phyloP scores from a whole-genome alignment of 2,888 invertebrate genomes.

The Entomobrya proxima region DNA sequence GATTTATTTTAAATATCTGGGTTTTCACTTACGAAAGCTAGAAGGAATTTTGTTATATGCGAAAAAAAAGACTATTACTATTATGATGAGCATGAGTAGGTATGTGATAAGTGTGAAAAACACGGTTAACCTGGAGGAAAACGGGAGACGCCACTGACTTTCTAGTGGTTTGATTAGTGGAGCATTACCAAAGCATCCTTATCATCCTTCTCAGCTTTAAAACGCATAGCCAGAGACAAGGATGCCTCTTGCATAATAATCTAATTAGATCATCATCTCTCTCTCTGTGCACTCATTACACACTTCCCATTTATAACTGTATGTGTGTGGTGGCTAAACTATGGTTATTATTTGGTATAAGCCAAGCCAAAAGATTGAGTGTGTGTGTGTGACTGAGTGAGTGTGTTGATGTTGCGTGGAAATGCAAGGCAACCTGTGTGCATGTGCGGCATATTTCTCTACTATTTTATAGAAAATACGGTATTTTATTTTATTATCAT shows the following conservation, averaged over 20 bases:
- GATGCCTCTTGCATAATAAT: constrained; percentile 32
- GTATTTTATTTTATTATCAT: no score
- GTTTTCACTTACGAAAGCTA: constrained; percentile 47
- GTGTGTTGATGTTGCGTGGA: no score
- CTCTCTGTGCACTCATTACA: constrained; percentile 48
- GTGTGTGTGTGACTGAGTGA: constrained; percentile 10
- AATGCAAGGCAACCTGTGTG: neutral
- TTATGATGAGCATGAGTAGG: constrained; percentile 11
- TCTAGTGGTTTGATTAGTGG: constrained; percentile 24
- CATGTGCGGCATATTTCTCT: neutral
- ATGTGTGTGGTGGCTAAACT: neutral
- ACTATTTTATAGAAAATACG: no score
- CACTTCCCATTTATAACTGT: constrained; percentile 6
- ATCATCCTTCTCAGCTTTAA: neutral
- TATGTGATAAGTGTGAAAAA: constrained; percentile 41
- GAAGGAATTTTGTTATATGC: constrained; percentile 44
- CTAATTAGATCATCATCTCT: constrained; percentile 51
- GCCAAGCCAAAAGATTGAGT: neutral
- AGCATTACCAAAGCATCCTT: neutral
- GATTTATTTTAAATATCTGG: constrained; percentile 34
- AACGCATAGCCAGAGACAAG: neutral
- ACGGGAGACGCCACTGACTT: constrained; percentile 28
- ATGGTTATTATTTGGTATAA: neutral
- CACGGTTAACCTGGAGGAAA: constrained; percentile 54
- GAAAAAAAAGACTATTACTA: no score